phyloP scores from a whole-genome alignment of 1,140 invertebrate species.

The Oryctes rhinoceros region DNA sequence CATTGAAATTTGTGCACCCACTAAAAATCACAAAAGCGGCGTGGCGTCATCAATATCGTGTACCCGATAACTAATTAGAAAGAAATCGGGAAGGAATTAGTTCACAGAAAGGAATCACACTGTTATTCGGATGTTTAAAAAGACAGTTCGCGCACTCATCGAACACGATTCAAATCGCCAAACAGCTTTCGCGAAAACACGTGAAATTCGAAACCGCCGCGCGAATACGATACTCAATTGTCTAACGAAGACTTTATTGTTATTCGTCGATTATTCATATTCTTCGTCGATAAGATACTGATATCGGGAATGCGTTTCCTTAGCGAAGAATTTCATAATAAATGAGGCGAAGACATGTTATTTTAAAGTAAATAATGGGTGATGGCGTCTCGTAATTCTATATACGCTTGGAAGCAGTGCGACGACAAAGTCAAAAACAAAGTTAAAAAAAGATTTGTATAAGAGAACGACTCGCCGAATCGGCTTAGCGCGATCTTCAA shows the following conservation, averaged over 20 bases:
- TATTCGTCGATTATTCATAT: conserved; percentile 8
- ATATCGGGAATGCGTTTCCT: neutral
- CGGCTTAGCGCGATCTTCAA: conserved; percentile 37
- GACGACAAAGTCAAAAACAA: conserved; percentile 34
- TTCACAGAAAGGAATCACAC: conserved; percentile 7
- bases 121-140: neutral
- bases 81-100: neutral
- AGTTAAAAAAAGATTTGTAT: conserved; percentile 35
- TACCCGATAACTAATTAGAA: neutral
- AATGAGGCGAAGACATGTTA: conserved; percentile 34
- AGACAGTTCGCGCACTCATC: conserved; percentile 8
- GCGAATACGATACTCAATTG: conserved; percentile 22
- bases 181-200: conserved; percentile 27
- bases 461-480: conserved; percentile 33
- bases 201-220: conserved; percentile 33
- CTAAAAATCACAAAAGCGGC: conserved; percentile 16
- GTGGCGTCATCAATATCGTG: neutral
- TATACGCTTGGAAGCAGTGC: conserved; percentile 22
- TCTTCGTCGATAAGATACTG: neutral
- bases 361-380: conserved; percentile 25
- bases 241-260: neutral
- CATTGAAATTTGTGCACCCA: conserved; percentile 4
- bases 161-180: conserved; percentile 11
- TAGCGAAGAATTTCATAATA: neutral
- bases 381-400: conserved; percentile 21